Evolutionary conservation across 2,797 vertebrate species (phyloP).

Genomic region (Spheniscus humboldti): DNA sequence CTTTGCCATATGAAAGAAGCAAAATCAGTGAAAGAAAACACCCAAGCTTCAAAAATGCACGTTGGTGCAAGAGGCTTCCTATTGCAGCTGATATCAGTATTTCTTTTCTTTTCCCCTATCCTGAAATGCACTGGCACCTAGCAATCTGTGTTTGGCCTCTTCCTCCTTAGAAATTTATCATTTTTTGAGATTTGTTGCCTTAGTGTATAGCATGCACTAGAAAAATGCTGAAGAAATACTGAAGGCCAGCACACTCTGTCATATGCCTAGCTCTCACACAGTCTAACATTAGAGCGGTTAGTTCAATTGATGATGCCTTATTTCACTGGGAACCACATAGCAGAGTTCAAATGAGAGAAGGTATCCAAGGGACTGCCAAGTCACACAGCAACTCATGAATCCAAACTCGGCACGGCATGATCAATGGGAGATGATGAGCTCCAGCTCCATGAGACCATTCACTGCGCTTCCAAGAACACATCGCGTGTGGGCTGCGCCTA

Average conservation of each 20-base stretch:
- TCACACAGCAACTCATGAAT: not conserved
- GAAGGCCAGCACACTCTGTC: not conserved
- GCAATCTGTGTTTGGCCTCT: not conserved
- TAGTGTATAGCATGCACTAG: not conserved
- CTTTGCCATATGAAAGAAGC: not conserved
- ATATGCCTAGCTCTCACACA: not conserved
- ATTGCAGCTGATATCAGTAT: not conserved
- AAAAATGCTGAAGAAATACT: not conserved
- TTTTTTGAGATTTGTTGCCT: not conserved
- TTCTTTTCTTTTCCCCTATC: not conserved
- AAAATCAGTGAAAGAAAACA: not conserved
- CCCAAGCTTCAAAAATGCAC: not conserved
- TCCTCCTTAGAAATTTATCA: not conserved
- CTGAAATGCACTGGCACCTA: not conserved
- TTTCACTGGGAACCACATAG: not conserved
- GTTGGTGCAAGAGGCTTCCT: not conserved
- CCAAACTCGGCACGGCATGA: not conserved
- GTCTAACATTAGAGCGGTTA: not conserved
- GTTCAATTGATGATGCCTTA: not conserved
- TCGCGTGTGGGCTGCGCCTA: accelerated
- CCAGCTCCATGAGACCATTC: not conserved
- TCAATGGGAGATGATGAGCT: not conserved
- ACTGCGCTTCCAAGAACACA: not conserved
- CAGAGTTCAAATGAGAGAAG: not conserved
- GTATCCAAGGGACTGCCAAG: not conserved